Percentiles rank a stretch among this genome's conserved stretches.
Conservation (phyloP, 37 sponge, comb jelly and placozoan genomes). For the Hormiphora californensis region DNA sequence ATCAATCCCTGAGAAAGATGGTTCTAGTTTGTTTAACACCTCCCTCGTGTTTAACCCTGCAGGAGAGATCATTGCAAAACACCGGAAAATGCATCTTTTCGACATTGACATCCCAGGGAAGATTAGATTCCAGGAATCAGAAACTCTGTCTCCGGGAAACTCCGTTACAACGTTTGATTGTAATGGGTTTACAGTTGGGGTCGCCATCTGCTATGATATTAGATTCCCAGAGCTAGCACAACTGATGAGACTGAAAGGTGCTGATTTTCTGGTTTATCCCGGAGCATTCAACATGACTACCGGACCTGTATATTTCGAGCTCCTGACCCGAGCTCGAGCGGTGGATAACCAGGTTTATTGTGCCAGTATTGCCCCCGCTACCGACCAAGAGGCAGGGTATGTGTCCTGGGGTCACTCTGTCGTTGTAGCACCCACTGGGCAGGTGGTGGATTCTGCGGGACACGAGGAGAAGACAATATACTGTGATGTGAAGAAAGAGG, state of each 20-base stretch:
- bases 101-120: constrained; percentile 96
- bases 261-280: constrained; percentile 70
- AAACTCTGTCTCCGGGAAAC: constrained; percentile 68
- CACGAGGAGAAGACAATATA: constrained; percentile 36
- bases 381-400: constrained; percentile 71
- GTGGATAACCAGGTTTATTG: constrained; percentile 76
- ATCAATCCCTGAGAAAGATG: constrained; percentile 85
- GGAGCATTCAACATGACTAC: constrained; percentile 96
- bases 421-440: constrained; percentile 62
- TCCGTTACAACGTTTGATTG: constrained; percentile 59
- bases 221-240: constrained; percentile 86
- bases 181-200: constrained; percentile 68
- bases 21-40: constrained; percentile 82
- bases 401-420: constrained; percentile 79
- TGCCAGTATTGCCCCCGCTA: constrained; percentile 72
- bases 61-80: constrained; percentile 77
- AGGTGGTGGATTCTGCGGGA: constrained; percentile 55
- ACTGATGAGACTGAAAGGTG: constrained; percentile 66
- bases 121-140: constrained; percentile 81
- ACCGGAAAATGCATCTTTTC: constrained; percentile 93
- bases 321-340: constrained; percentile 65
- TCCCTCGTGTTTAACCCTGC: constrained; percentile 71
- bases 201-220: constrained; percentile 94
- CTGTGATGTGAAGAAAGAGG: neutral
- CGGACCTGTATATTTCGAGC: constrained; percentile 93